Evolutionary conservation across 2,888 invertebrate species (phyloP), one percentile per base, ranked within the genome.

Genomic region (Arctia plantaginis): DNA sequence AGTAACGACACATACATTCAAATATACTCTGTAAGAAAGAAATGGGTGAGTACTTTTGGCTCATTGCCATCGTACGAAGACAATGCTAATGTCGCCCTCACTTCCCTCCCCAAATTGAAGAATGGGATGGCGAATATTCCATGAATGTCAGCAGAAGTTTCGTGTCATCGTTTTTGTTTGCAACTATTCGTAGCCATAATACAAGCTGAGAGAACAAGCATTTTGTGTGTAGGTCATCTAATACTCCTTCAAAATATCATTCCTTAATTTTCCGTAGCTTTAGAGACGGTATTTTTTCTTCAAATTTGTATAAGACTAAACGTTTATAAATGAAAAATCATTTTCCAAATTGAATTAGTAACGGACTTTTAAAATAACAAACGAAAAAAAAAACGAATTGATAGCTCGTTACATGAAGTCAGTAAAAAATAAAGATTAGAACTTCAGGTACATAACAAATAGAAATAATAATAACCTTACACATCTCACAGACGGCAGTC

Each of bases 51-150:
- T 71, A 67, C 39, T 75, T 69, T 82, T 84, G 84, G 84, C 82
- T 30, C 30, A 1, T 39, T 77, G 84, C 84, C 84, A 83, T 66
- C 71, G 47, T 75, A 66, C 64, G 71, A 69, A 66, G 72, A 78
- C 51, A 76, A 75, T 76, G 68, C 33, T 76, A 69, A 78, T 76
- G 69, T 66, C n/a, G 44, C 68, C 51, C 75, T 44, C 69, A 27
- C 71, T 39, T 71, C 30, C 51, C 10, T 65, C 27, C 65, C 39
- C 66, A 67, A 70, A 69, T 69, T 41, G 68, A 71, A 77, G 65
- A 75, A 41, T 51, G 44, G 66, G 33, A 70, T 66, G 71, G 75
- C 55, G 59, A 77, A 73, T 73, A 67, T 66, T 47, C 33, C 23
- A 39, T 65, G 30, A 47, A 71, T 68, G 47, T 73, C 71, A 67